Percentiles rank a stretch among this genome's conserved stretches.
Evolutionary conservation across 2,113 vertebrate genomes (phyloP).

Genomic region (Electrona antarctica): DNA sequence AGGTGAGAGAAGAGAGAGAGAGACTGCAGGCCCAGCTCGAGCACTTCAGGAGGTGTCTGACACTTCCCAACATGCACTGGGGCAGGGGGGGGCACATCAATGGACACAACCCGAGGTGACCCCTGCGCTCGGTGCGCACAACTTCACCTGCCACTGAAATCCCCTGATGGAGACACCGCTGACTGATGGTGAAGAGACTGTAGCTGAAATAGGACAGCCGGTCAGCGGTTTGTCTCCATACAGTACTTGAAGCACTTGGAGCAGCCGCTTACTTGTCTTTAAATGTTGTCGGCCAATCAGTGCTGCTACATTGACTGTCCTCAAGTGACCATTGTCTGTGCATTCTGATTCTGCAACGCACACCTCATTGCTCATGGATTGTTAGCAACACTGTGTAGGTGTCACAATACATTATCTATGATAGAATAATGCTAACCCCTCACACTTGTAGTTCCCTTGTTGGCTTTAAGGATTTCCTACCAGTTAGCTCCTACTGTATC

Average conservation of each 20-base stretch:
- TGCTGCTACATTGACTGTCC: conserved; percentile 20
- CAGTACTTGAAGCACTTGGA: conserved; percentile 51
- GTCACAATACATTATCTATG: conserved; percentile 10
- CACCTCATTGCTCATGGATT: conserved; percentile 27
- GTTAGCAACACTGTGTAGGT: conserved; percentile 26
- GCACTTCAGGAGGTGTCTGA: conserved; percentile 98
- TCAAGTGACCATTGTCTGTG: conserved; percentile 16
- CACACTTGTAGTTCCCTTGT: conserved; percentile 16
- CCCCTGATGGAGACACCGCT: conserved; percentile 9
- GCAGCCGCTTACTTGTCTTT: conserved; percentile 28
- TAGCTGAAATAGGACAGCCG: conserved; percentile 27
- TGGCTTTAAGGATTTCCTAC: conserved; percentile 36
- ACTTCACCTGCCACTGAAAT: background rate
- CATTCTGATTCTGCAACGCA: conserved; percentile 24
- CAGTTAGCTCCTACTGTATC: conserved; percentile 9
- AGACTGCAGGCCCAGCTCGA: conserved; percentile 95
- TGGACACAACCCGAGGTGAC: conserved; percentile 88
- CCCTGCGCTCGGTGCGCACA: conserved; percentile 13
- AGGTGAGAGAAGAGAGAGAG: conserved; percentile 89
- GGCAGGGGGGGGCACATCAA: conserved; percentile 87
- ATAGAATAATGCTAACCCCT: conserved; percentile 20
- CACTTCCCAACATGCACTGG: conserved; percentile 90
- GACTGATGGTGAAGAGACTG: conserved; percentile 27
- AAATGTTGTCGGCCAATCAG: conserved; percentile 27
- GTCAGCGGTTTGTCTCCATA: conserved; percentile 12